Base-by-base conservation (phyloP, 2,888 invertebrate species). In the Palloptera scutellata region DNA sequence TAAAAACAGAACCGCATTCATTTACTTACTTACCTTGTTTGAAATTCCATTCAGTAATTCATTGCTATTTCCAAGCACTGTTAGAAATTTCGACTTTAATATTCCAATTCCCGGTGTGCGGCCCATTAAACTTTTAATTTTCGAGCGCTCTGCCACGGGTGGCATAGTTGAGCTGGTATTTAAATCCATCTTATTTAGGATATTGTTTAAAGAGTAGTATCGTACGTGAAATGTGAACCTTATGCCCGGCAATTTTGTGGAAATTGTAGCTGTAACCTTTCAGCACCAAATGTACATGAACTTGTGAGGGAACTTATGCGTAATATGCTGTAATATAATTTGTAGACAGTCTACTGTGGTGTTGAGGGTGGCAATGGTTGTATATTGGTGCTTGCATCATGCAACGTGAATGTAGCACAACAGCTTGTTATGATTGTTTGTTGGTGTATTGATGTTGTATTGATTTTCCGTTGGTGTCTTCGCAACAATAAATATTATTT, bases 21-120 rank as follows among this genome's bases (percentile, higher is more conserved):
- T 6, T 30, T 30, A 30, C 30, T 30, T 30, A 75, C 79, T 73
- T 77, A 86, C 86, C 85, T 85, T 86, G 76, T 86, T 86, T 41
- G 86, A 86, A 74, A 86, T 83, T 53, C 85, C 87, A 70, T 84
- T 86, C 66, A 87, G 79, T 64, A 87, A 77, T 75, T 87, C 87
- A 70, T 86, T 87, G 73, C 87, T 86, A 70, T 85, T 86, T 54
- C 86, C 87, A 61, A 87, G 78, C 66, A 87, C 86, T 2, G 86
- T 85, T 62, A 86, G 75, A 72, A 86, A 84, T 73, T 86, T 85
- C 40, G 86, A 84, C 72, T 85, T 86, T 40, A 87, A 78, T 69
- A 86, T 83, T 3, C 83, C 83, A 62, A 81, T 83, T 69, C 85
- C 85, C 30, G 86, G 86, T 58, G 83, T 83, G 3, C 83, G 79